Evolutionary conservation across 2,888 invertebrate genomes (phyloP), one percentile per base, ranked within the genome.

Genomic region (Pachydiplax longipennis): DNA sequence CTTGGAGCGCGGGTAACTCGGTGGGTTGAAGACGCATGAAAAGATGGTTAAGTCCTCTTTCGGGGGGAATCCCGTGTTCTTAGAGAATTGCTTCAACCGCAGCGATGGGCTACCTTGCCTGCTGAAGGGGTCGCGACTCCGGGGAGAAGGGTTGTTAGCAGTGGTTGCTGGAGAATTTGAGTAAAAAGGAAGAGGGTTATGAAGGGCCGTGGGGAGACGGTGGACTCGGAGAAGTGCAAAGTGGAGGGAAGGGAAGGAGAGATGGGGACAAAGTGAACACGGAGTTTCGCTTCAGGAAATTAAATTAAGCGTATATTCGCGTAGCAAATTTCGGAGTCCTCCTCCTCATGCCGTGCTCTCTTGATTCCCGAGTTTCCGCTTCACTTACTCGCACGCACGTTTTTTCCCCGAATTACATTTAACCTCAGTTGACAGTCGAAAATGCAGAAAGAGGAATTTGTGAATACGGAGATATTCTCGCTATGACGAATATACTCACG

Each of bases 271-370:
- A 10, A 61, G 61, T 15, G 87, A 65, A 35, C 61, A 58, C 58
- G 58, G 83, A 35, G 58, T 35, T 37, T 37, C 37, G 87, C n/a
- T 40, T 31, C 87, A 87, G 58, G 18, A 87, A 87, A 87, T 87
- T 87, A 87, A 87, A 87, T 87, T 61, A 87, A 87, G 65, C n/a
- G 61, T 37, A 65, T 31, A 65, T 53, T 87, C 87, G 35, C 35
- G 87, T 61, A 22, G 87, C n/a, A 40, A 61, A 87, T 61, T 87
- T 87, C 40, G 61, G 31, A 18, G 58, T n/a, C 82, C 25, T 25
- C 31, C 83, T 35, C 61, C 35, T 87, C 58, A 61, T 83, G 58
- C 58, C 2, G 53, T 5, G 58, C 83, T 58, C 83, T 25, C 58
- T 83, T 44, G 31, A 31, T 31, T 37, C 58, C 12, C 35, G 35